These are phyloP conservation scores for Seladonia tumulorum DNA, from an alignment of 2,888 invertebrate species.

Conservation along the genomic window DNA sequence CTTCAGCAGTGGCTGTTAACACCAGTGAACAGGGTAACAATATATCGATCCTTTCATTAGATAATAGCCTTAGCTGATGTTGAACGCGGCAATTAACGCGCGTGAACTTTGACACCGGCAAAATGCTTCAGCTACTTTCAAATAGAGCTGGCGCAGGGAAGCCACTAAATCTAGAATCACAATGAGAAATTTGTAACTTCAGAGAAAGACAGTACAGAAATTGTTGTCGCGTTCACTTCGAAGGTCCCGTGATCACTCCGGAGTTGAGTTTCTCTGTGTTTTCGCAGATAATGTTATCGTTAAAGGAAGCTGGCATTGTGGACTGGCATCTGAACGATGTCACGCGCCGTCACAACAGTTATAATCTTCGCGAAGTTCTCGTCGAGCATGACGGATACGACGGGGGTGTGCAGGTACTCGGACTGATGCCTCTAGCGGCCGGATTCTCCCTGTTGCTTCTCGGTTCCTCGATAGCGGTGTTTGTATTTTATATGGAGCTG, in stretches of 20 bases:
- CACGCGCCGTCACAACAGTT: conserved; percentile 71
- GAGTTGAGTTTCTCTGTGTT: background rate
- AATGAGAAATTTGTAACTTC: no score
- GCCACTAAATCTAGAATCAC: no score
- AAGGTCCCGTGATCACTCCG: background rate
- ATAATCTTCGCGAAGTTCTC: conserved; percentile 73
- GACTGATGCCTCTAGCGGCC: conserved; percentile 77
- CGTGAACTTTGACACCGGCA: no score
- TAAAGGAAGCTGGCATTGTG: conserved; percentile 76
- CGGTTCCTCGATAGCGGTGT: conserved; percentile 71
- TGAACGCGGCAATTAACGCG: no score
- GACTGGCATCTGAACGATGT: conserved; percentile 75
- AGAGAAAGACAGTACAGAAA: no score
- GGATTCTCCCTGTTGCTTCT: conserved; percentile 75
- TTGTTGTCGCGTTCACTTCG: no score
- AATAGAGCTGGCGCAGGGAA: no score
- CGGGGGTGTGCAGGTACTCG: conserved; percentile 66
- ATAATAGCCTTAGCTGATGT: no score
- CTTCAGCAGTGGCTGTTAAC: conserved; percentile 79
- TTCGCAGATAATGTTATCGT: conserved; percentile 73
- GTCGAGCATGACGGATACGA: conserved; percentile 74
- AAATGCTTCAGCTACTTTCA: no score
- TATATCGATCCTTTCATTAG: background rate
- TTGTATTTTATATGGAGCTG: conserved; percentile 76
- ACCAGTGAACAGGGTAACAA: conserved; percentile 74